Conservation (phyloP, 2,888 invertebrate species). For the Andrena hattorfiana region DNA sequence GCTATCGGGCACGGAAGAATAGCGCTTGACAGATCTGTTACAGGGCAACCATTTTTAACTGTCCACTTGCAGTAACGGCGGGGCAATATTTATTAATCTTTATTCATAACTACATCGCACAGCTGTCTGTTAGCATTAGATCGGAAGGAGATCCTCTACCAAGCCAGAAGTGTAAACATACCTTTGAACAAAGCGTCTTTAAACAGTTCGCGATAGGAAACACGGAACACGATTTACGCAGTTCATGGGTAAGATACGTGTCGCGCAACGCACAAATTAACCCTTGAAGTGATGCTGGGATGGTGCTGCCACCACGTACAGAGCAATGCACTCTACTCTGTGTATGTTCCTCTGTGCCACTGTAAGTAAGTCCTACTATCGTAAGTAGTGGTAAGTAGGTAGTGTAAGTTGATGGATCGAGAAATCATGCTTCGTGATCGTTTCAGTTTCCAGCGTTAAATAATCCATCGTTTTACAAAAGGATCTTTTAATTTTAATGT, state of each 20-base stretch:
- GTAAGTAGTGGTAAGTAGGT: too few species aligned
- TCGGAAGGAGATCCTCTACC: conserved; percentile 7
- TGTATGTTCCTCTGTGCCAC: too few species aligned
- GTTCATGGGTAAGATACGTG: conserved; percentile 78
- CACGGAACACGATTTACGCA: conserved; percentile 79
- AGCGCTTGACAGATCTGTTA: conserved; percentile 77
- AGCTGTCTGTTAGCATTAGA: conserved; percentile 52
- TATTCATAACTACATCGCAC: conserved; percentile 40
- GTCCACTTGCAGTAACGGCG: conserved; percentile 57
- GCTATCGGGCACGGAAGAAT: conserved; percentile 63
- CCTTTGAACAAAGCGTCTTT: conserved; percentile 64
- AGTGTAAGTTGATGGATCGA: too few species aligned
- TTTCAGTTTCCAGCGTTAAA: too few species aligned
- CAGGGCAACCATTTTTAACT: conserved; percentile 78
- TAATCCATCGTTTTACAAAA: too few species aligned
- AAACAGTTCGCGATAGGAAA: conserved; percentile 68
- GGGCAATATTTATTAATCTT: conserved; percentile 50
- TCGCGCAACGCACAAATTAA: conserved; percentile 76
- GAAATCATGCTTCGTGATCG: too few species aligned
- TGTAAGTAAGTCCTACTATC: too few species aligned
- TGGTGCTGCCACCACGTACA: conserved; percentile 78
- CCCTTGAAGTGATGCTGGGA: conserved; percentile 64
- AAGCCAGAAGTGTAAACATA: conserved; percentile 63
- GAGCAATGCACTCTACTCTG: conserved; percentile 52
- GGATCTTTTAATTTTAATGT: too few species aligned